Base-by-base conservation (phyloP, 2,888 invertebrate species). In the Caenorhabditis angaria region DNA sequence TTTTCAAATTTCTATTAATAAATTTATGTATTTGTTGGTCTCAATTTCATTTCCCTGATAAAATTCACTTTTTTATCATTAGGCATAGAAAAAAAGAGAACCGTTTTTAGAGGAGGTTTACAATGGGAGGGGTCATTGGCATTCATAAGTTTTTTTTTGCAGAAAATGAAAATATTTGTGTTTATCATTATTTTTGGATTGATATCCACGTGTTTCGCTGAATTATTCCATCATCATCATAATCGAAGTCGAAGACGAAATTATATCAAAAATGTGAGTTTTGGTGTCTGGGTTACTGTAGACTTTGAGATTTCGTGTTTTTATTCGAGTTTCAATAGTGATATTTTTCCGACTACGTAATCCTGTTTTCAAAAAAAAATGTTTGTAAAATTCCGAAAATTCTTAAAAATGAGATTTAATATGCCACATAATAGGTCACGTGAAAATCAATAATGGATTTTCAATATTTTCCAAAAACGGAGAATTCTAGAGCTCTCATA, bases 171-270 rank as follows among this genome's bases (percentile, higher is more conserved):
- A 20, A 48, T 6, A 10, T 10, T 48, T 5, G 4, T 48, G 14
- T 6, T 48, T 10, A 3, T 51, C 25, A 24, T 51, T 14, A 20
- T 56, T 4, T 22, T 56, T 32, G n/a, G 28, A 1, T 12, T 56
- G 20, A 24, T 56, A 18, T 56, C 56, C 3, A 56, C 14, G 4
- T 56, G 56, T 22, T 59, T 58, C 0, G 66, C 63, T 10, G 18
- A 47, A 2, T 14, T 71, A 2, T 63, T 32, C 29, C 66, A 66
- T 47, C 70, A 66, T 41, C 70, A 71, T 61, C 70, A 65, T 41
- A 62, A 65, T 28, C 58, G 62, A n/a, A 57, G 57, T 5, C 29
- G 70, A 22, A 71, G n/a, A 2, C 55, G 54, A 54, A 27, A 12
- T 27, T 24, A 27, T 27, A 6, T 20, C 29, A 53, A 65, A 63